Evolutionary conservation across 2,113 vertebrate species (phyloP), one percentile per base, ranked within the genome.

Genomic region (Hippocampus comes): DNA sequence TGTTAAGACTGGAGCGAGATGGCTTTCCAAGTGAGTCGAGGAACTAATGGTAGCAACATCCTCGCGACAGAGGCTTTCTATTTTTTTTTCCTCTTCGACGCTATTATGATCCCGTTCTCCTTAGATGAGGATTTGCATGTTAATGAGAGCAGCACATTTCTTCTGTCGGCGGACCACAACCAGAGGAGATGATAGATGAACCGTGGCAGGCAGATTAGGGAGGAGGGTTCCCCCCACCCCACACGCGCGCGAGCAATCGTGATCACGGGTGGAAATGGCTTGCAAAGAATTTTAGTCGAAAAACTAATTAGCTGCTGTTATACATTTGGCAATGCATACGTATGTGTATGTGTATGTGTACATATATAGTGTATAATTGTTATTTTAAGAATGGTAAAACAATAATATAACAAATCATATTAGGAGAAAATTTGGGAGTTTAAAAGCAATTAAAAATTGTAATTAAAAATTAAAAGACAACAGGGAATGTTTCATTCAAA

Each of bases 101-200:
- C 21, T 15, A 72, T 77, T 88, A 71, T 78, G 87, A 83, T 71
- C 61, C 55, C 70, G 56, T 67, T 53, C 88, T 92, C 89, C 81
- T 86, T 81, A 89, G 89, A 90, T 79, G 90, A 80, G 71, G 87
- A 94, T 95, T 94, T 94, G 88, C 93, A 95, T 95, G 92, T 91
- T 94, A 94, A 95, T 94, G 93, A 93, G 92, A 91, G 79, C 49
- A 78, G 77, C 73, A n/a, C 88, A 89, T 91, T 83, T 90, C 88
- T 92, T 94, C 93, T 85, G 20, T 91, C 2, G 92, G 38, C 91
- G 77, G 93, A 92, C 87, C 63, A 72, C 10, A 41, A 30, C 49
- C 48, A 67, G 53, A 70, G 56, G 82, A 65, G 56, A 68, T 86
- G 88, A 90, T 90, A 89, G 92, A 93, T 93, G 81, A 92, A 93